Evolutionary conservation across 2,113 vertebrate genomes (phyloP).

Genomic region (Ginglymostoma cirratum): DNA sequence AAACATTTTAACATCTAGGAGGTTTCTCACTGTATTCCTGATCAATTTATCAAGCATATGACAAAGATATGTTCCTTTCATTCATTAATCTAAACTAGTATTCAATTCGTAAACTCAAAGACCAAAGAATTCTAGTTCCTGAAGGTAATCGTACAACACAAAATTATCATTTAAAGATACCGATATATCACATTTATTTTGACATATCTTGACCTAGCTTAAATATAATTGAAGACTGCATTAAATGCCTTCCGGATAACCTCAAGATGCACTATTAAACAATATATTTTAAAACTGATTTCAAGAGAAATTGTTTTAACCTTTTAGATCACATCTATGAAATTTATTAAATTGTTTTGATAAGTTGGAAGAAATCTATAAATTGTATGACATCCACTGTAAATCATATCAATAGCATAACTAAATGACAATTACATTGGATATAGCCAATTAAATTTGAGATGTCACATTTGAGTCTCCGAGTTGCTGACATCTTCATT

Average conservation of each 20-base stretch:
- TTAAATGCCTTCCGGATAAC: slow-evolving; percentile 34
- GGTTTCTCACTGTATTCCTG: slow-evolving; percentile 36
- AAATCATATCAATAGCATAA: neutral
- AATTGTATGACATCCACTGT: neutral
- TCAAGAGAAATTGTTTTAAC: slow-evolving; percentile 27
- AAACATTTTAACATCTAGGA: slow-evolving; percentile 35
- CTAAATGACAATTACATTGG: slow-evolving; percentile 6
- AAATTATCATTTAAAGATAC: slow-evolving; percentile 34
- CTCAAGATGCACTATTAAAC: slow-evolving; percentile 28
- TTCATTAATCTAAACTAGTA: slow-evolving; percentile 30
- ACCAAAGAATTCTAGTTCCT: slow-evolving; percentile 30
- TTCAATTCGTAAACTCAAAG: slow-evolving; percentile 33
- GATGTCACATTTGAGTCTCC: neutral
- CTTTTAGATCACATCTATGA: neutral
- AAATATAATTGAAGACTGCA: slow-evolving; percentile 34
- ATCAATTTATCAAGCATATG: slow-evolving; percentile 34
- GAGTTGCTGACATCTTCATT: neutral
- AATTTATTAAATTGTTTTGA: slow-evolving; percentile 8
- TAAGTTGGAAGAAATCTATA: slow-evolving; percentile 14
- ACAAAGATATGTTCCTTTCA: slow-evolving; percentile 32
- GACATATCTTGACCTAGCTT: slow-evolving; percentile 32
- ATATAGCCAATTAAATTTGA: neutral
- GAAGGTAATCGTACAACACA: slow-evolving; percentile 29
- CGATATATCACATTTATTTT: slow-evolving; percentile 31
- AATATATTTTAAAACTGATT: slow-evolving; percentile 21